Percentiles rank a stretch among this genome's conserved stretches.
Evolutionary conservation across 2,888 invertebrate genomes (phyloP).

Genomic region (Chrysolina oricalcia): DNA sequence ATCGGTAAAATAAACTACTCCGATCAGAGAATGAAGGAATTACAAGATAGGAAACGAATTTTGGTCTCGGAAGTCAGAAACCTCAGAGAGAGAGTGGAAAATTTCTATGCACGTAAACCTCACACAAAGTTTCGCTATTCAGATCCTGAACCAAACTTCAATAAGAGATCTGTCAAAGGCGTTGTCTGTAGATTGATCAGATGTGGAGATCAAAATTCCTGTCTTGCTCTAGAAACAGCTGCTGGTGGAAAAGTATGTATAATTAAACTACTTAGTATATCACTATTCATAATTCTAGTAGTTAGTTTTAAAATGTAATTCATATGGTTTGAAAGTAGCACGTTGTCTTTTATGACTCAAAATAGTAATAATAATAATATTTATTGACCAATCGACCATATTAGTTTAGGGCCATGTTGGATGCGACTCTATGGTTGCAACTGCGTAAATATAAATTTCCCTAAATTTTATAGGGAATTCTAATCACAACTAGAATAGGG

Average conservation of each 20-base stretch:
- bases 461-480: too few species aligned
- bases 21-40: constrained; percentile 75
- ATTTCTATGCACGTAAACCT: constrained; percentile 75
- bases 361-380: too few species aligned
- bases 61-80: constrained; percentile 75
- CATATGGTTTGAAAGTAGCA: background rate
- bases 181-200: constrained; percentile 86
- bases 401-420: too few species aligned
- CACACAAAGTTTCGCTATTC: constrained; percentile 81
- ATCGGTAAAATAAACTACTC: constrained; percentile 76
- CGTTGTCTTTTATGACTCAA: too few species aligned
- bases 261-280: background rate
- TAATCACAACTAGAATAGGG: too few species aligned
- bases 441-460: too few species aligned
- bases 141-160: constrained; percentile 85
- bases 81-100: constrained; percentile 75
- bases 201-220: constrained; percentile 80
- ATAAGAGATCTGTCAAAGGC: constrained; percentile 80
- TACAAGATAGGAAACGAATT: constrained; percentile 73
- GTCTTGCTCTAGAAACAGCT: constrained; percentile 88
- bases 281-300: too few species aligned
- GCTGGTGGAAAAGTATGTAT: constrained; percentile 86
- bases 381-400: too few species aligned
- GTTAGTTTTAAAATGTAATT: too few species aligned
- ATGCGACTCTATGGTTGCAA: too few species aligned